Evolutionary conservation across 2,888 invertebrate species (phyloP).

Genomic region (Lasioglossum oenotherae): DNA sequence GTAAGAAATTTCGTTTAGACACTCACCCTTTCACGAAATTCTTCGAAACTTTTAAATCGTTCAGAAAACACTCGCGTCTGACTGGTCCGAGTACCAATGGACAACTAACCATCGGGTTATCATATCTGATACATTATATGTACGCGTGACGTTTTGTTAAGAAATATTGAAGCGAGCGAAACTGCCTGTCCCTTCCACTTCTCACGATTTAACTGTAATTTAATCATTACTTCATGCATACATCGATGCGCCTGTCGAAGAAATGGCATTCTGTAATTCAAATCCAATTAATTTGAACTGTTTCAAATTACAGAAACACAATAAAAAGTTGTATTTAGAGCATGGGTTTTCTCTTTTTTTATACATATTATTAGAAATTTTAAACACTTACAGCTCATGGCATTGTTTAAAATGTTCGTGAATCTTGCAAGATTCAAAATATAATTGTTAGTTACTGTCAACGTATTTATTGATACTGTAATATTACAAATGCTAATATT

Average conservation of each 20-base stretch:
- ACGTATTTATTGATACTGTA: neutral
- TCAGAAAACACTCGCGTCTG: neutral
- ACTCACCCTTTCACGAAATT: constrained; percentile 10
- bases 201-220: neutral
- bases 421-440: neutral
- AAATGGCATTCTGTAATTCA: neutral
- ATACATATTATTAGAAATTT: neutral
- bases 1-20: neutral
- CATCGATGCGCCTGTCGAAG: neutral
- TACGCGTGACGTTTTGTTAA: constrained; percentile 18
- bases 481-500: neutral
- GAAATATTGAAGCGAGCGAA: constrained; percentile 19
- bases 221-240: neutral
- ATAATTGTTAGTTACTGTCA: neutral
- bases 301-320: neutral
- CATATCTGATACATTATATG: constrained; percentile 19
- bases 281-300: neutral
- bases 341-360: neutral
- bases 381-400: neutral
- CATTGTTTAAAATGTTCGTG: neutral
- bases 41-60: constrained; percentile 4
- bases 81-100: constrained; percentile 13
- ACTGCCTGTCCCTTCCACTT: constrained; percentile 29
- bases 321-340: neutral
- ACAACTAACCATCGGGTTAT: constrained; percentile 42